Evolutionary conservation across 2,797 vertebrate species (phyloP), one percentile per base, ranked within the genome.

Genomic region (Tiaroga cobitis): DNA sequence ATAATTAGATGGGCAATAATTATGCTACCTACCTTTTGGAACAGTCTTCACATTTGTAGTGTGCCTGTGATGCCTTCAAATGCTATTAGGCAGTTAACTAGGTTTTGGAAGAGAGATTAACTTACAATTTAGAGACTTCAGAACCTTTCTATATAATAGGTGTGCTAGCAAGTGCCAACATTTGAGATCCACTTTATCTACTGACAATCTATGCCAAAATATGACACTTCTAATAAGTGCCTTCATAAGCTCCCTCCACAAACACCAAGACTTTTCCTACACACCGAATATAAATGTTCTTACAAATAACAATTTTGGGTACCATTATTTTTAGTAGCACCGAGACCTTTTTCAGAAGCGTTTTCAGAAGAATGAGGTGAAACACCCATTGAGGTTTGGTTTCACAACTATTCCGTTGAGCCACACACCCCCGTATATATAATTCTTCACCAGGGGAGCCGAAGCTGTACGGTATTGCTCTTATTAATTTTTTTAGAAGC

Each of bases 401-500:
- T 67, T 51, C 59, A 67, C 43, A 10, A 61, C 41, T 39, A 8
- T 76, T 37, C 24, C 5, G 0, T 76, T 51, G 21, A 63, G 72
- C n/a, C 72, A 26, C 32, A 54, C 59, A 39, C 61, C 43, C 29
- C n/a, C 24, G 9, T 15, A 49, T 2, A 59, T 41, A 8, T 65
- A 49, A 74, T 82, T 49, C 56, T 63, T 43, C 15, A 63, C 81
- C 56, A 18, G 32, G 54, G 70, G 41, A 74, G 56, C 21, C 8
- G 1, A 11, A 68, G 46, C 18, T 4, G 32, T 29, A 83, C 7
- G 8, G 51, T 59, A 78, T 56, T 3, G 1, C 65, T 84, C 78
- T 84, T n/a, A 84, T 78, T 26, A 0, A 8, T 54, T 69, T 56
- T 59, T 61, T 61, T 46, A 68, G 39, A 84, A 80, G 68, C 54